Conservation (phyloP, 2,797 vertebrate genomes). For the Champsocephalus esox region DNA sequence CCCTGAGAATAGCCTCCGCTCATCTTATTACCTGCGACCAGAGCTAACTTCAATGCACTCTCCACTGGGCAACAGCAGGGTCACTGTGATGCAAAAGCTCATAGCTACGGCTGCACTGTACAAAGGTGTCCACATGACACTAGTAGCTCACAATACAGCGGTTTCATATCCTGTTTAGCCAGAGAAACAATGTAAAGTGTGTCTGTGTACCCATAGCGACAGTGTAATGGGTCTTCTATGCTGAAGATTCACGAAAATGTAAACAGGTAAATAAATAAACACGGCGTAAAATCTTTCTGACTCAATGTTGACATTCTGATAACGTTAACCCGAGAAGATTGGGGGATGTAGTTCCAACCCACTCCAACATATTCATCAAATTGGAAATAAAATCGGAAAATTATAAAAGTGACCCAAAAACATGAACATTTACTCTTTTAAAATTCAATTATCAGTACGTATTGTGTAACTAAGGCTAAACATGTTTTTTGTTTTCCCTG, state of each 20-base stretch:
- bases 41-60: slow-evolving; percentile 21
- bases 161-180: background rate
- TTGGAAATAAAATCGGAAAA: background rate
- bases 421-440: fast-evolving
- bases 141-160: background rate
- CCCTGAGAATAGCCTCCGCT: slow-evolving; percentile 57
- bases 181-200: background rate
- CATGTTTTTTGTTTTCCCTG: background rate
- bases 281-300: background rate
- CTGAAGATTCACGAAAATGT: too few relatives aligned
- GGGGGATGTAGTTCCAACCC: background rate
- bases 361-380: background rate
- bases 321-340: background rate
- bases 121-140: background rate
- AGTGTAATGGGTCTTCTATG: too few relatives aligned
- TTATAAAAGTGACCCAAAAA: background rate
- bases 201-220: too few relatives aligned
- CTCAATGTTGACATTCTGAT: background rate
- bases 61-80: background rate
- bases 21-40: slow-evolving; percentile 45
- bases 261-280: background rate
- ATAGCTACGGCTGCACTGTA: background rate
- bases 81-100: background rate
- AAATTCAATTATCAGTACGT: background rate
- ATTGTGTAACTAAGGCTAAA: background rate